Evolutionary conservation across 2,113 vertebrate genomes (phyloP).

Genomic region (Bambusicola thoracicus): DNA sequence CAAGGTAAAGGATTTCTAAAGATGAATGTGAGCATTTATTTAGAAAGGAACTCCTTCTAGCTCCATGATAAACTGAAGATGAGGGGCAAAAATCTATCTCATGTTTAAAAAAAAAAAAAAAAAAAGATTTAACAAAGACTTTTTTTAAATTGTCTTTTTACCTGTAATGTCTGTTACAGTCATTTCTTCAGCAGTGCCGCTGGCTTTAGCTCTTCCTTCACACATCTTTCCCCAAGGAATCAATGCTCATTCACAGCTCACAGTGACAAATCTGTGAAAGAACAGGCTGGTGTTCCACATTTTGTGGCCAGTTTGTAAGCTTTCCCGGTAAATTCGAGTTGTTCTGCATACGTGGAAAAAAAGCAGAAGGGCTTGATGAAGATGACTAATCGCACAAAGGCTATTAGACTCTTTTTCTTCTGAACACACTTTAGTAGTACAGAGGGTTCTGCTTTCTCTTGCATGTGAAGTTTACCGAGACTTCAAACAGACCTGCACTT

Average conservation of each 20-base stretch:
- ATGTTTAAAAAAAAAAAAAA: neutral
- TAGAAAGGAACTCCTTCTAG: neutral
- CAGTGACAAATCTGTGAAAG: constrained; percentile 50
- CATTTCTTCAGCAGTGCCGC: neutral
- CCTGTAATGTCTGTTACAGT: neutral
- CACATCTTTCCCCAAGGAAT: neutral
- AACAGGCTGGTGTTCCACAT: constrained; percentile 56
- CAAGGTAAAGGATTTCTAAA: neutral
- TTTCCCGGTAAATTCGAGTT: constrained; percentile 57
- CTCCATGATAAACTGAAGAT: neutral
- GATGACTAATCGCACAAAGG: neutral
- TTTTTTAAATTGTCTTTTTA: neutral
- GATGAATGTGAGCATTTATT: neutral
- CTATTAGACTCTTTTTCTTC: neutral
- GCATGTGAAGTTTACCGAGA: neutral
- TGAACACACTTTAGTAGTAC: neutral
- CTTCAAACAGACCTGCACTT: neutral
- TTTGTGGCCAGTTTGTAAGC: constrained; percentile 60
- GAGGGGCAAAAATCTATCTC: neutral
- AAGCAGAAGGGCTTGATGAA: neutral
- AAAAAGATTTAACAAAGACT: neutral
- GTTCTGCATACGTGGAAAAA: constrained; percentile 63
- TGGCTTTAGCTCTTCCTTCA: neutral
- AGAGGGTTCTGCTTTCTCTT: neutral
- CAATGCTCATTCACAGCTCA: constrained; percentile 45